Percentiles rank a stretch among this genome's conserved stretches.
phyloP scores from a whole-genome alignment of 2,113 vertebrate genomes.

The Xiphophorus hellerii region DNA sequence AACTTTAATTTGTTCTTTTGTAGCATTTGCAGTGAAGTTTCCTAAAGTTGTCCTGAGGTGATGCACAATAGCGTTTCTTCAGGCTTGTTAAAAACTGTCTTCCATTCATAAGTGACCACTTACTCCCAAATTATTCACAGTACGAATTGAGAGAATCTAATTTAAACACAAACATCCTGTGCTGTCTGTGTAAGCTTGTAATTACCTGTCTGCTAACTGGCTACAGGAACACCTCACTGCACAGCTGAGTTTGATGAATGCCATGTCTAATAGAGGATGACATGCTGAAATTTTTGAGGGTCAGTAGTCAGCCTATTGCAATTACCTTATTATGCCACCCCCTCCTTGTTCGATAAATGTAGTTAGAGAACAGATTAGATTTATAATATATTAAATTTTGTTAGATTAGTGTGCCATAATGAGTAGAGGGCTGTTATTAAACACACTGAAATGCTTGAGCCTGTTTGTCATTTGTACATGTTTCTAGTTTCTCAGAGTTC shows the following conservation, averaged over 20 bases:
- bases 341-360: constrained; percentile 29
- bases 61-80: not conserved
- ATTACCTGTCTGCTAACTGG: constrained; percentile 13
- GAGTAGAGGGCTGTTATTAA: constrained; percentile 24
- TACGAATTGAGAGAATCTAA: constrained; percentile 15
- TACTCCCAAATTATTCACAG: constrained; percentile 8
- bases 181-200: not conserved
- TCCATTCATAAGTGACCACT: constrained; percentile 5
- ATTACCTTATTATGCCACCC: constrained; percentile 28
- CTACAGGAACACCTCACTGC: constrained; percentile 10
- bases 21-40: no score
- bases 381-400: constrained; percentile 20
- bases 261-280: constrained; percentile 37
- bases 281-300: constrained; percentile 28
- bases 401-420: constrained; percentile 31
- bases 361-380: constrained; percentile 22
- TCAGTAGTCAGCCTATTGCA: constrained; percentile 18
- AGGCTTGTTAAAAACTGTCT: not conserved
- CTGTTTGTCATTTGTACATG: not conserved
- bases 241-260: constrained; percentile 36
- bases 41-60: not conserved
- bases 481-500: constrained; percentile 3
- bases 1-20: not conserved
- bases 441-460: not conserved
- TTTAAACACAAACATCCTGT: constrained; percentile 17